These are phyloP conservation scores for Acronicta aceris DNA, from an alignment of 2,888 invertebrate species.

Conservation along the genomic window DNA sequence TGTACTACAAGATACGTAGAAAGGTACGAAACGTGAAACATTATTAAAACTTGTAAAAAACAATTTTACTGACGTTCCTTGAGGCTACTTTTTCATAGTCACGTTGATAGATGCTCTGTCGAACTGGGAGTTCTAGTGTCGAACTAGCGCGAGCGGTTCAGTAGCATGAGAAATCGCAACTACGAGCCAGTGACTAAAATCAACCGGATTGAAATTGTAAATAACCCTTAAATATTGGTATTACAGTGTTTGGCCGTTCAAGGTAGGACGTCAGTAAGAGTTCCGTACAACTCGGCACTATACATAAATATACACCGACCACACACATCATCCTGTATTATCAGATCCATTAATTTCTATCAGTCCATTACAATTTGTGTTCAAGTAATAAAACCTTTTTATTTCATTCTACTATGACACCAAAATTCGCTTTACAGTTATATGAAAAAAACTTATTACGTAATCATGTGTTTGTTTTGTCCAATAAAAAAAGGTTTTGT, in stretches of 20 bases:
- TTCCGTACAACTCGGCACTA: conserved; percentile 8
- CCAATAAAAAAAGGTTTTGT: no score
- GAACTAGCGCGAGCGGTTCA: no score
- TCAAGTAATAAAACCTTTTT: conserved; percentile 18
- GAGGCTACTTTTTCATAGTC: no score
- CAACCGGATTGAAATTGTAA: no score
- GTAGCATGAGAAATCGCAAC: no score
- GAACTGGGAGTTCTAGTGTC: no score
- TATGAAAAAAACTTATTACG: neutral
- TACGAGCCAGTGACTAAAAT: no score
- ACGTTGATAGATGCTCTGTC: no score
- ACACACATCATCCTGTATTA: conserved; percentile 42
- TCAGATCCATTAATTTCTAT: conserved; percentile 65
- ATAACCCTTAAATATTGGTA: no score
- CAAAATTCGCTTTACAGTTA: neutral
- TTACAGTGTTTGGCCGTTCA: neutral
- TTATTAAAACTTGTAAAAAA: conserved; percentile 33
- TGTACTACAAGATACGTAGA: conserved; percentile 29
- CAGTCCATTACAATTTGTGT: conserved; percentile 56
- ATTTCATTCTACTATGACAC: neutral
- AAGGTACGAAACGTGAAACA: conserved; percentile 20
- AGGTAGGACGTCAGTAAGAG: conserved; percentile 17
- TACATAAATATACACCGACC: conserved; percentile 17
- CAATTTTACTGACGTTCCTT: no score
- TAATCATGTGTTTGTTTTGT: no score